Percentiles rank a stretch among this genome's conserved stretches.
Conservation (phyloP, 1,140 invertebrate species). For the Solenopsis invicta region DNA sequence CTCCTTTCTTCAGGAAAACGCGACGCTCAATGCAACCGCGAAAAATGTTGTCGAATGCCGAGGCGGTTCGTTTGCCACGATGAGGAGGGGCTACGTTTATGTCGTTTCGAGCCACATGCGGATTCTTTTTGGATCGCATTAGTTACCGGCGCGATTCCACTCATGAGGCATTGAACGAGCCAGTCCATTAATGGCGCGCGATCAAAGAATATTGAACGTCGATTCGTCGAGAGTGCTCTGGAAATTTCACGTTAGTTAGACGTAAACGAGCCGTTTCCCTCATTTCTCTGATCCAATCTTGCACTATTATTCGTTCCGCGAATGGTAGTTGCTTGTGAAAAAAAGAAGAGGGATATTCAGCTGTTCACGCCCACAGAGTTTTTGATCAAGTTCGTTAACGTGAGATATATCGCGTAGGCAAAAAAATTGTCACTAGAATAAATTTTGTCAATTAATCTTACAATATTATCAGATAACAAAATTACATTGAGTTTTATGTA, state of each 20-base stretch:
- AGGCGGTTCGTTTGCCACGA: neutral
- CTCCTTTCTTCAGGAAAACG: neutral
- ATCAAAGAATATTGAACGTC: slow-evolving; percentile 76
- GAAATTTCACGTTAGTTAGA: slow-evolving; percentile 77
- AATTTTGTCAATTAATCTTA: neutral
- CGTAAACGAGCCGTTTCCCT: slow-evolving; percentile 72
- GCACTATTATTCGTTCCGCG: slow-evolving; percentile 60
- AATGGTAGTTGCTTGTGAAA: slow-evolving; percentile 8
- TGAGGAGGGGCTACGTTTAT: slow-evolving; percentile 25
- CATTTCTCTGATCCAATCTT: slow-evolving; percentile 65
- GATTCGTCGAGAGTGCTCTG: slow-evolving; percentile 70
- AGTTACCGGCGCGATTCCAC: slow-evolving; percentile 72
- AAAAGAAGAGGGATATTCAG: slow-evolving; percentile 33
- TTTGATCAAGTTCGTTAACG: slow-evolving; percentile 58
- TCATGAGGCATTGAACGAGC: slow-evolving; percentile 70
- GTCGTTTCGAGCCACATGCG: slow-evolving; percentile 46
- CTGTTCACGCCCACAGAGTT: slow-evolving; percentile 24
- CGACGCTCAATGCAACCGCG: neutral
- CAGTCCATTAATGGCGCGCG: slow-evolving; percentile 67
- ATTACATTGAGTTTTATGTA: neutral
- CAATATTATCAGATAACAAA: neutral
- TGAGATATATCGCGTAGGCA: neutral
- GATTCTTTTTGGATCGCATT: slow-evolving; percentile 71
- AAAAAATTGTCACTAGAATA: neutral
- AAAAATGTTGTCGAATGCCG: neutral